phyloP scores from a whole-genome alignment of 2,797 vertebrate species.

The Oreochromis mossambicus region DNA sequence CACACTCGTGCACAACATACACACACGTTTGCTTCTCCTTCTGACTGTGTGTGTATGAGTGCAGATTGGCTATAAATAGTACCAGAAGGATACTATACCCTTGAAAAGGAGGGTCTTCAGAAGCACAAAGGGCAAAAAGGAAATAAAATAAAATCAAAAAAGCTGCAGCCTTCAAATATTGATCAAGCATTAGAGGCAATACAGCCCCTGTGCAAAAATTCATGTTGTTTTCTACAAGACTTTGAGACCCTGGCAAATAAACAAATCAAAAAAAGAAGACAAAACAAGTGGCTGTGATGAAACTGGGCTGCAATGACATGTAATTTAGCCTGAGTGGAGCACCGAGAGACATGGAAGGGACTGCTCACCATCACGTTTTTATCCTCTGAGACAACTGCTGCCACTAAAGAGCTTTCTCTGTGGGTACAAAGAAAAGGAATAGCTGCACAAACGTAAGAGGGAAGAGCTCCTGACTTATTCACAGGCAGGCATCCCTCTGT shows the following conservation, averaged over 20 bases:
- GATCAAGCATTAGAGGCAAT: not conserved
- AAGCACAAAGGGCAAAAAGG: not conserved
- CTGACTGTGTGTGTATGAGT: not conserved
- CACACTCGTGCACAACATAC: not conserved
- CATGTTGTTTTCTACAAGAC: conserved; percentile 19
- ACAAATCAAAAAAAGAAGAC: conserved; percentile 42
- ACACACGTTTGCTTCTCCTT: not conserved
- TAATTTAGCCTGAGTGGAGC: conserved; percentile 33
- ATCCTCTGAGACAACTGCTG: conserved; percentile 37
- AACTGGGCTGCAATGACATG: conserved; percentile 58
- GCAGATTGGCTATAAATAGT: conserved; percentile 34
- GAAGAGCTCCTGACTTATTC: conserved; percentile 19
- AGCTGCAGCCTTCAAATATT: conserved; percentile 17
- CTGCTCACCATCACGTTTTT: conserved; percentile 23
- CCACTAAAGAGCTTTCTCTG: conserved; percentile 3
- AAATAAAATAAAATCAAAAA: not conserved
- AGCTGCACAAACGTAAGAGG: not conserved
- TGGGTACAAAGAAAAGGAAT: not conserved
- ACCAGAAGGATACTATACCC: not conserved
- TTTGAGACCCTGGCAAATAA: conserved; percentile 40
- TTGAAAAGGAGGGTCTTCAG: conserved; percentile 18
- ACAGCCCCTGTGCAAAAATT: conserved; percentile 10
- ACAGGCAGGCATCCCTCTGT: not conserved
- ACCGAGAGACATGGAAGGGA: conserved; percentile 14
- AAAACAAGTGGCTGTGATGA: conserved; percentile 59